Conservation (phyloP, 2,888 invertebrate species). For the Trissonchulus latispiculum region DNA sequence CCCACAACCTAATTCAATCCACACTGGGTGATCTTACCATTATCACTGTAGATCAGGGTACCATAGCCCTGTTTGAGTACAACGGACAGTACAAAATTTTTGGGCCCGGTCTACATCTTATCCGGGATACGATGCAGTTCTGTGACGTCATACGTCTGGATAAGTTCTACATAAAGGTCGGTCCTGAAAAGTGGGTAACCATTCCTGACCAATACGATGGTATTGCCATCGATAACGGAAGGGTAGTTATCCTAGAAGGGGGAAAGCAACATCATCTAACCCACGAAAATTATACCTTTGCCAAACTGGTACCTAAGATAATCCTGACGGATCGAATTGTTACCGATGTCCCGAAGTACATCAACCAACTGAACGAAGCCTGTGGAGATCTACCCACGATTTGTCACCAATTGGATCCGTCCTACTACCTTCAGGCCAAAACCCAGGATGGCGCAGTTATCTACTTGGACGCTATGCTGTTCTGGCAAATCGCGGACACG, state of each 20-base stretch:
- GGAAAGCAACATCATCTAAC: constrained; percentile 9
- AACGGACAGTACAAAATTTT: constrained; percentile 12
- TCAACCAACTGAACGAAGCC: not conserved
- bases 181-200: constrained; percentile 10
- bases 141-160: not conserved
- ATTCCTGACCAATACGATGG: constrained; percentile 12
- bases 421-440: not conserved
- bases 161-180: constrained; percentile 7
- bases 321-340: constrained; percentile 12
- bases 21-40: not conserved
- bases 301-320: constrained; percentile 10
- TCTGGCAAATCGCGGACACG: constrained; percentile 9
- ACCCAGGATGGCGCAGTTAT: constrained; percentile 9
- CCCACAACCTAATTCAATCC: not conserved
- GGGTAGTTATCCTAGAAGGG: not conserved
- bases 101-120: constrained; percentile 1
- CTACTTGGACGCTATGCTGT: constrained; percentile 10
- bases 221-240: constrained; percentile 10
- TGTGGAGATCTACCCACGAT: not conserved
- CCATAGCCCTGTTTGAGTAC: constrained; percentile 7
- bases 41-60: constrained; percentile 6
- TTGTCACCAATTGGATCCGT: not conserved
- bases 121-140: constrained; percentile 13
- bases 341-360: constrained; percentile 8
- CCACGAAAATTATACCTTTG: constrained; percentile 11